Conservation (phyloP, 2,888 invertebrate species). For the Boloria selene region DNA sequence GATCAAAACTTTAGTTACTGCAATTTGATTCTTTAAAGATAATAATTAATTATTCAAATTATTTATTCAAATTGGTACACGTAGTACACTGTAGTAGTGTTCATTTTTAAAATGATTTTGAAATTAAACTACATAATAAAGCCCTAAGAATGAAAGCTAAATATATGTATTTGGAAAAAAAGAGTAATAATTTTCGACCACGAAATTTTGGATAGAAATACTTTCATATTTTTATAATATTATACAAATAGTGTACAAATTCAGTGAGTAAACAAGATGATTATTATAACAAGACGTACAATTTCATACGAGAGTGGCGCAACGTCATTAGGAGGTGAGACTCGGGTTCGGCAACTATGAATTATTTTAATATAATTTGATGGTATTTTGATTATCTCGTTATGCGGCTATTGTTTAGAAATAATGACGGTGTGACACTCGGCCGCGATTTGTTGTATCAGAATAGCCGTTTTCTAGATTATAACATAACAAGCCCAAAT, state of each 20-base stretch:
- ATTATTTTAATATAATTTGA: conserved; percentile 36
- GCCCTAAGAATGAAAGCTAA: too few relatives aligned
- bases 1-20: too few relatives aligned
- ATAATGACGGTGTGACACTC: conserved; percentile 28
- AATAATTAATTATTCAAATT: too few relatives aligned
- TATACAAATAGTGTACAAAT: not conserved
- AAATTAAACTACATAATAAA: too few relatives aligned
- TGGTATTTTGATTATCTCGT: conserved; percentile 40
- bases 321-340: conserved; percentile 6
- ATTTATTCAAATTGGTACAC: too few relatives aligned
- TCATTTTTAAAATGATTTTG: too few relatives aligned
- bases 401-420: conserved; percentile 34
- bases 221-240: not conserved
- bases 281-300: not conserved
- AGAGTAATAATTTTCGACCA: too few relatives aligned
- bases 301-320: conserved; percentile 7
- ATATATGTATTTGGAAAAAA: too few relatives aligned
- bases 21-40: too few relatives aligned
- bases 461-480: not conserved
- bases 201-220: too few relatives aligned
- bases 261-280: conserved; percentile 3
- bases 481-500: not conserved
- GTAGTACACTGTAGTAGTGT: too few relatives aligned
- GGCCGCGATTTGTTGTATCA: not conserved
- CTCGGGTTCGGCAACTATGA: conserved; percentile 1